Percentiles rank a stretch among this genome's conserved stretches.
Conservation (phyloP, 2,797 vertebrate species). For the Eutrigla gurnardus region DNA sequence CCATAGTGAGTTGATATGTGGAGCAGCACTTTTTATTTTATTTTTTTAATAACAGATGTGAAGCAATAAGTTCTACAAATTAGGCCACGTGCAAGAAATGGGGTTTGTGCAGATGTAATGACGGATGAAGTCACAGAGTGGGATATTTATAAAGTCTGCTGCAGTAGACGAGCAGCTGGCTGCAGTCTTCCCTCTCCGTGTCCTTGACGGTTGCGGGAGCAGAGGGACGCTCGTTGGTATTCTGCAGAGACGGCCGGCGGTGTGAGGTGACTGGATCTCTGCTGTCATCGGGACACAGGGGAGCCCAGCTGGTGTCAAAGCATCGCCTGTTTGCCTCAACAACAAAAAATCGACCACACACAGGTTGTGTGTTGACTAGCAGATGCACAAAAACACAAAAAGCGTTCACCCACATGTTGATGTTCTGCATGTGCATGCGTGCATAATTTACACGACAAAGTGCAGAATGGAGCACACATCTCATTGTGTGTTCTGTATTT, state of each 20-base stretch:
- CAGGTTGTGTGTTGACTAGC: neutral
- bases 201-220: conserved; percentile 37
- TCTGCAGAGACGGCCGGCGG: conserved; percentile 14
- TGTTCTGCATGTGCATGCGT: neutral
- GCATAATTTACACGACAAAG: neutral
- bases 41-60: conserved; percentile 1
- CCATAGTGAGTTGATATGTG: neutral
- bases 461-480: neutral
- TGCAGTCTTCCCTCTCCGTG: neutral
- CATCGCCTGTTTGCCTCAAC: neutral
- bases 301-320: neutral
- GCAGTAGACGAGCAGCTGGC: conserved; percentile 39
- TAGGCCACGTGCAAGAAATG: neutral
- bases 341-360: neutral
- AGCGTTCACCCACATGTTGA: neutral
- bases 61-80: neutral
- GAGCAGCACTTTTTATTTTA: neutral
- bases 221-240: conserved; percentile 38
- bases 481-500: neutral
- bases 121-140: neutral
- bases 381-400: neutral
- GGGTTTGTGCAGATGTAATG: conserved; percentile 7
- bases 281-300: conserved; percentile 12
- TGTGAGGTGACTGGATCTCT: conserved; percentile 5
- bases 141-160: conserved; percentile 20